Percentiles rank a stretch among this genome's conserved stretches.
phyloP scores from a whole-genome alignment of 2,888 invertebrate genomes.

The Drosophila stalkeri region DNA sequence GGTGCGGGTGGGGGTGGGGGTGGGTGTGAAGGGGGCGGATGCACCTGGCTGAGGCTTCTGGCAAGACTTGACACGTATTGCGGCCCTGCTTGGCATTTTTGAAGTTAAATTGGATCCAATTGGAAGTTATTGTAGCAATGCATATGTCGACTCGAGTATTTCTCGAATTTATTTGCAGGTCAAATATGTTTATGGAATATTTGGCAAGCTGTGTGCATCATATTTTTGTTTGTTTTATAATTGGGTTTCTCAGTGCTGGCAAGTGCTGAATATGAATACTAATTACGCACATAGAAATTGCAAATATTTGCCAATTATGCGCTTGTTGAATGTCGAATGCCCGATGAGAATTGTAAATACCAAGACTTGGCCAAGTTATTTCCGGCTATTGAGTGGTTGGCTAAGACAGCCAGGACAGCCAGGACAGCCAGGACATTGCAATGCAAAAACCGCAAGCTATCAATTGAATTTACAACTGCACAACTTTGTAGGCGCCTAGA shows the following conservation, averaged over 20 bases:
- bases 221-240: slow-evolving; percentile 29
- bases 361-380: slow-evolving; percentile 21
- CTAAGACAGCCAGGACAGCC: background rate
- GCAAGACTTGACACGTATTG: slow-evolving; percentile 59
- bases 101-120: slow-evolving; percentile 6
- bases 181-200: slow-evolving; percentile 23
- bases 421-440: background rate
- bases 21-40: slow-evolving; percentile 20
- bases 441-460: slow-evolving; percentile 18
- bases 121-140: slow-evolving; percentile 46
- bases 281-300: slow-evolving; percentile 31
- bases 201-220: slow-evolving; percentile 10
- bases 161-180: slow-evolving; percentile 21
- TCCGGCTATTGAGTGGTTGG: slow-evolving; percentile 27
- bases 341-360: slow-evolving; percentile 5
- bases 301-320: slow-evolving; percentile 48
- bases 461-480: slow-evolving; percentile 24
- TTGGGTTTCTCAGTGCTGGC: slow-evolving; percentile 29
- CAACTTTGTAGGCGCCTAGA: slow-evolving; percentile 23
- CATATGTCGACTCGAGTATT: slow-evolving; percentile 23
- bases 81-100: background rate
- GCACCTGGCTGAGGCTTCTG: slow-evolving; percentile 53
- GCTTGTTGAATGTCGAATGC: slow-evolving; percentile 18
- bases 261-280: slow-evolving; percentile 20
- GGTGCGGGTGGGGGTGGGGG: slow-evolving; percentile 35